Conservation (phyloP, 2,888 invertebrate genomes). For the Cryptus viduatorius region DNA sequence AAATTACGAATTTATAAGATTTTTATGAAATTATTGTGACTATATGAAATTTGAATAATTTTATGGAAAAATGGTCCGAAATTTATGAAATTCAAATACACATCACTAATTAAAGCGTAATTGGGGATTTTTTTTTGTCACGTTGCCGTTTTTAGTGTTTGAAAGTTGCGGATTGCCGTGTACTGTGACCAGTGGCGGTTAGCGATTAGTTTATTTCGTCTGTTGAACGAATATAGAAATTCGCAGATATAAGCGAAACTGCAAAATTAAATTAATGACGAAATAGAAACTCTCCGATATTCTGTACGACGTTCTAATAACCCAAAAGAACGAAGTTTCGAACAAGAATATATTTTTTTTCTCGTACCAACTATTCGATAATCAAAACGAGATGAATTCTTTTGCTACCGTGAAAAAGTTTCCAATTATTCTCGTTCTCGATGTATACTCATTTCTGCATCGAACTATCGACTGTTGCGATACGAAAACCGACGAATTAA, state of each 20-base stretch:
- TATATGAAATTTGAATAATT: too few relatives aligned
- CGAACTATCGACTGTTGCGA: slow-evolving; percentile 42
- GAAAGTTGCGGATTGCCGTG: too few relatives aligned
- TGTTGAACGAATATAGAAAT: neutral
- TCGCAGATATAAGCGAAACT: neutral
- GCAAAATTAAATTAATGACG: neutral
- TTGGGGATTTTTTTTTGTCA: too few relatives aligned
- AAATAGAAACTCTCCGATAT: neutral
- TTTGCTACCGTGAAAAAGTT: slow-evolving; percentile 21
- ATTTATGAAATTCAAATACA: too few relatives aligned
- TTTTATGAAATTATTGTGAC: too few relatives aligned
- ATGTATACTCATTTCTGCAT: slow-evolving; percentile 9
- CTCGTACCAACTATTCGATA: neutral
- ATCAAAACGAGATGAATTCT: neutral
- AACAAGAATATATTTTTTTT: neutral
- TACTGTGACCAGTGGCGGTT: too few relatives aligned
- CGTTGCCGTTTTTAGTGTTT: too few relatives aligned
- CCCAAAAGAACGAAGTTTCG: neutral
- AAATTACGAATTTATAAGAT: too few relatives aligned
- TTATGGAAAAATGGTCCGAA: too few relatives aligned
- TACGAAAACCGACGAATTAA: neutral
- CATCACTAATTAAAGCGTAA: too few relatives aligned
- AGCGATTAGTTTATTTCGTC: too few relatives aligned
- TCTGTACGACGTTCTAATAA: neutral
- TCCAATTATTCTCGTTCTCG: slow-evolving; percentile 37